Conservation (phyloP, 2,797 vertebrate species). For the Cheirogaleus major region DNA sequence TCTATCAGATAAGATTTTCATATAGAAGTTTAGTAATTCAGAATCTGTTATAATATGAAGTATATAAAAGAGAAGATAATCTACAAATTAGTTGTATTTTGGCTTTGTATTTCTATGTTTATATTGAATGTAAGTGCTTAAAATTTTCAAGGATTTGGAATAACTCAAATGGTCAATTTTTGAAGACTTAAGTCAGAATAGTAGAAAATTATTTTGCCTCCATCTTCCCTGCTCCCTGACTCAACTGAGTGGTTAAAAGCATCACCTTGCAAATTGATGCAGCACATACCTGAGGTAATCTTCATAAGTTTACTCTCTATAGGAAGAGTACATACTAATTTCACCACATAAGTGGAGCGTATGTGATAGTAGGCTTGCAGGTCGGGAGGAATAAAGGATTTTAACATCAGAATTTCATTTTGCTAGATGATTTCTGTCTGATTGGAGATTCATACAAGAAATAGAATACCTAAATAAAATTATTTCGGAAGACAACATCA, state of each 20-base stretch:
- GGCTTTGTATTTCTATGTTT: background rate
- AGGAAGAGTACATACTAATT: background rate
- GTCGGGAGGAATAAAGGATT: background rate
- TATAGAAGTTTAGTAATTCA: background rate
- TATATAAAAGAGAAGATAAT: background rate
- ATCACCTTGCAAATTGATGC: background rate
- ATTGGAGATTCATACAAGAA: background rate
- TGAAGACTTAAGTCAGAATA: background rate
- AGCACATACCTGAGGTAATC: background rate
- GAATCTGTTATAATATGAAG: background rate
- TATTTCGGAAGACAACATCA: background rate
- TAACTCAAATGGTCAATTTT: background rate
- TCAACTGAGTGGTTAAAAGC: background rate
- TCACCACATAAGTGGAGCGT: background rate
- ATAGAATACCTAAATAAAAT: background rate
- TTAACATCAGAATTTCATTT: background rate
- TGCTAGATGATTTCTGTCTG: background rate
- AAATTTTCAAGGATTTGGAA: background rate
- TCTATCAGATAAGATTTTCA: background rate
- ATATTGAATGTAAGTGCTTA: background rate
- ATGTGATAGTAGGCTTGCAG: background rate
- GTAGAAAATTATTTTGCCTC: background rate
- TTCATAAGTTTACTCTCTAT: background rate
- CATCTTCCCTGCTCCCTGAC: background rate
- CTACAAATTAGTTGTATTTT: background rate